A percentile compares a stretch with the other conserved stretches of the same genome.
Evolutionary conservation across 2,797 vertebrate species (phyloP).

Genomic region (Micrastur ruficollis): DNA sequence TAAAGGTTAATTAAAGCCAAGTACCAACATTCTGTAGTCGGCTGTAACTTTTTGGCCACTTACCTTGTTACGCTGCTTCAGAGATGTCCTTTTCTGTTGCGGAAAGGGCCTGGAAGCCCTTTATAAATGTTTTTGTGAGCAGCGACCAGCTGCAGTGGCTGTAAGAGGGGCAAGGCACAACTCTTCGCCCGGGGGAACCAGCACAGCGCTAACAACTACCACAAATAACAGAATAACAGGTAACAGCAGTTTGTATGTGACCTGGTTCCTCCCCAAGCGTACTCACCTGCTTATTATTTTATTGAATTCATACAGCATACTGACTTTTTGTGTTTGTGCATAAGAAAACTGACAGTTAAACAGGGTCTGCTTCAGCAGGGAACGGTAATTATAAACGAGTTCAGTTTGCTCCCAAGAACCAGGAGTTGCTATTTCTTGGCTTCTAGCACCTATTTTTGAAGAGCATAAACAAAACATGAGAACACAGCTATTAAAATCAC

Average conservation of each 20-base stretch:
- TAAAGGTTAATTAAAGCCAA: background rate
- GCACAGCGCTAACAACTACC: background rate
- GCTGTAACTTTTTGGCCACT: background rate
- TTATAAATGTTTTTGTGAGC: accelerated
- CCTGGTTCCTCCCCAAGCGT: background rate
- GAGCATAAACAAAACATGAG: background rate
- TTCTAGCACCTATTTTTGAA: background rate
- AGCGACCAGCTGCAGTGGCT: background rate
- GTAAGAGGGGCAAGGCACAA: background rate
- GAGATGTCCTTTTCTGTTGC: background rate
- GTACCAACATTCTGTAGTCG: background rate
- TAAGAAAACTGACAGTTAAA: background rate
- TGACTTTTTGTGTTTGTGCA: accelerated
- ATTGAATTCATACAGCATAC: accelerated
- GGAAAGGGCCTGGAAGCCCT: background rate
- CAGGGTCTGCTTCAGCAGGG: background rate
- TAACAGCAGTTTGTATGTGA: background rate
- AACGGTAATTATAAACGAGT: background rate
- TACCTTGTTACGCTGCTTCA: background rate
- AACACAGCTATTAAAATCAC: constrained; percentile 7
- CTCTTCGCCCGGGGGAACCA: background rate
- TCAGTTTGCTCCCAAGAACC: background rate
- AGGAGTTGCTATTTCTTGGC: background rate
- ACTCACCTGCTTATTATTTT: background rate
- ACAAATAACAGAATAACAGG: background rate